These are phyloP conservation scores for Parnassius apollo DNA, from an alignment of 2,888 invertebrate species.

Conservation along the genomic window DNA sequence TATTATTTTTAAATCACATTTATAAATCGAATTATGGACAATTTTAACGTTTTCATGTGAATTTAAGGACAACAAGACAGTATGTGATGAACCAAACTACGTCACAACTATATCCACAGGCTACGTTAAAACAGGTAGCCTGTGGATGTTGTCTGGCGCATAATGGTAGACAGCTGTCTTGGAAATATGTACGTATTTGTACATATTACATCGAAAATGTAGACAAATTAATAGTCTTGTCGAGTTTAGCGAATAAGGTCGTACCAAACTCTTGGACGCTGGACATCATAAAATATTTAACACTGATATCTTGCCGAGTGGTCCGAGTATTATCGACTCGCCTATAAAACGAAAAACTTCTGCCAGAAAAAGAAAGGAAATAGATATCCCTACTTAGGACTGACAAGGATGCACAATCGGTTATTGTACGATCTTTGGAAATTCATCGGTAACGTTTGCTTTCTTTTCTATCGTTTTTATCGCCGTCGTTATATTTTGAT, in stretches of 20 bases:
- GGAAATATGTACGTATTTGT: neutral
- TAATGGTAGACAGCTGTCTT: neutral
- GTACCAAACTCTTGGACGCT: constrained; percentile 52
- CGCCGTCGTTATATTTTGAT: constrained; percentile 79
- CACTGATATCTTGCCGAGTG: constrained; percentile 69
- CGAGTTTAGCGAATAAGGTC: constrained; percentile 2
- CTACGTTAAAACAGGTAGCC: constrained; percentile 49
- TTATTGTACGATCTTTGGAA: constrained; percentile 76
- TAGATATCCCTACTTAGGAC: constrained; percentile 47
- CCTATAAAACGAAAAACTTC: constrained; percentile 72
- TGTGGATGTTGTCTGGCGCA: neutral
- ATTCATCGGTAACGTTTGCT: constrained; percentile 75
- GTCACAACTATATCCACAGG: neutral
- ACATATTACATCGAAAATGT: neutral
- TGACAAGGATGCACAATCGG: constrained; percentile 57
- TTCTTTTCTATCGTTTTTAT: constrained; percentile 80
- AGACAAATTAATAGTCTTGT: neutral
- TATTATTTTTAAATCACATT: no score
- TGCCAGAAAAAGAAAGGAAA: constrained; percentile 56
- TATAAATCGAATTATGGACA: no score
- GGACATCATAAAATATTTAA: constrained; percentile 79
- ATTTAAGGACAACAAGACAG: neutral
- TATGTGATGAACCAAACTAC: neutral
- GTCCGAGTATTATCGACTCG: constrained; percentile 77
- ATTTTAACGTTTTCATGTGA: neutral